phyloP scores from a whole-genome alignment of 92 coral and sea anemone species.

The Nematostella vectensis region DNA sequence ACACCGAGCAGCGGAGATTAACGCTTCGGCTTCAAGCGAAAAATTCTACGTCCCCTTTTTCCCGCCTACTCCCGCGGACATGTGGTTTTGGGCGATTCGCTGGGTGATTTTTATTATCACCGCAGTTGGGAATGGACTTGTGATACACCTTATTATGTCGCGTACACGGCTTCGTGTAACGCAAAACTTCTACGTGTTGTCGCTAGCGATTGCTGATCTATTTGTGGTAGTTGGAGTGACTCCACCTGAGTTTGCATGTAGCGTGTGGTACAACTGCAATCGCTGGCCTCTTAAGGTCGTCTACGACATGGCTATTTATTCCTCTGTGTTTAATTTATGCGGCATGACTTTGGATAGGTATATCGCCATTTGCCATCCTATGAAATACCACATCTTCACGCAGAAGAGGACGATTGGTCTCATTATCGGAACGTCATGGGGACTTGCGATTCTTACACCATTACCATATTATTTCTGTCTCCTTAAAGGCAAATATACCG shows the following conservation, averaged over 20 bases:
- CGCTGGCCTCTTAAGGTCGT: slow-evolving; percentile 1
- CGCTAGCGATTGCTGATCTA: slow-evolving; percentile 1
- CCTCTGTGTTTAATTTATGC: neutral
- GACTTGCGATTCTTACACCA: neutral
- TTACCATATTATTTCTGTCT: neutral
- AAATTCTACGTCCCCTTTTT: too few relatives aligned
- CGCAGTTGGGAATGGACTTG: neutral
- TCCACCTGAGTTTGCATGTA: slow-evolving; percentile 3
- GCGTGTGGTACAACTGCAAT: neutral
- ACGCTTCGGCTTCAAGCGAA: too few relatives aligned
- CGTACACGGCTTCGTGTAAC: neutral
- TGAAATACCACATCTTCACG: slow-evolving; percentile 1
- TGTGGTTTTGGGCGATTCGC: slow-evolving; percentile 3
- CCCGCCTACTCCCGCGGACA: neutral
- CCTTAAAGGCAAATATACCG: neutral
- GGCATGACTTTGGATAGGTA: slow-evolving; percentile 1
- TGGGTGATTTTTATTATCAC: neutral
- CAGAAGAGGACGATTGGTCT: neutral
- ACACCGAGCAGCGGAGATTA: too few relatives aligned
- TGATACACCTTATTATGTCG: neutral
- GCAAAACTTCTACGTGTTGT: neutral
- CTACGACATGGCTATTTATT: neutral
- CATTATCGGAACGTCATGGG: neutral
- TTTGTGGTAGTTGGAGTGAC: neutral
- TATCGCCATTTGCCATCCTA: neutral